Evolutionary conservation across 2,797 vertebrate genomes (phyloP).

Genomic region (Falco berigora): DNA sequence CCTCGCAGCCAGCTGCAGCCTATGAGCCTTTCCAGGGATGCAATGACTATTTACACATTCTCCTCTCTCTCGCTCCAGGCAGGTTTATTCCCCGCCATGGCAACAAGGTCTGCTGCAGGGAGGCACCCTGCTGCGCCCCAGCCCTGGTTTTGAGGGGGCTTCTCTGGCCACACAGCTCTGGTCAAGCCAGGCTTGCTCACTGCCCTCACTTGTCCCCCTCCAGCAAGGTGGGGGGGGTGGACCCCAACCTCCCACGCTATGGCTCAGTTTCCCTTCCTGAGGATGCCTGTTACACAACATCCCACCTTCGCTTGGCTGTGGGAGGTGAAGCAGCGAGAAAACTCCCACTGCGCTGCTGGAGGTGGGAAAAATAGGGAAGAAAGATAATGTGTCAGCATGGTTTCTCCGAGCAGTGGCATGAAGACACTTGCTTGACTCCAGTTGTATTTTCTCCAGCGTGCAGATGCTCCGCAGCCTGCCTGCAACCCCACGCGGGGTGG

Average conservation of each 20-base stretch:
- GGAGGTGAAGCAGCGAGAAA: background rate
- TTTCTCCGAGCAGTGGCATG: background rate
- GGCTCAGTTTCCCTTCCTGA: background rate
- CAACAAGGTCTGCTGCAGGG: background rate
- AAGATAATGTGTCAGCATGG: background rate
- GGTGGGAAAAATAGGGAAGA: background rate
- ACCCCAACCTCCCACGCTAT: accelerated
- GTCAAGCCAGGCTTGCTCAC: accelerated
- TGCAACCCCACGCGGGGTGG: background rate
- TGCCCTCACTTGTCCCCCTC: background rate
- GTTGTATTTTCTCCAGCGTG: accelerated
- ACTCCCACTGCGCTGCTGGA: background rate
- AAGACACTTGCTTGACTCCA: background rate
- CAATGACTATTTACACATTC: background rate
- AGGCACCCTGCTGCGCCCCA: background rate
- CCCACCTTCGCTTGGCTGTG: background rate
- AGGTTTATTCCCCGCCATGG: slow-evolving; percentile 13
- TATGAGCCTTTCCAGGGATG: background rate
- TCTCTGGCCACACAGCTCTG: accelerated
- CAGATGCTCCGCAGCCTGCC: background rate
- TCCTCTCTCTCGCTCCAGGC: background rate
- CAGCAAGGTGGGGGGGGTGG: background rate
- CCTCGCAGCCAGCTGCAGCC: accelerated
- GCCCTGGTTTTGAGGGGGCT: accelerated
- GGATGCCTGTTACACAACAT: background rate